A percentile compares a stretch with the other conserved stretches of the same genome.
These are phyloP conservation scores for Tenthredo mesomela DNA, from an alignment of 2,888 invertebrate species.

Conservation along the genomic window DNA sequence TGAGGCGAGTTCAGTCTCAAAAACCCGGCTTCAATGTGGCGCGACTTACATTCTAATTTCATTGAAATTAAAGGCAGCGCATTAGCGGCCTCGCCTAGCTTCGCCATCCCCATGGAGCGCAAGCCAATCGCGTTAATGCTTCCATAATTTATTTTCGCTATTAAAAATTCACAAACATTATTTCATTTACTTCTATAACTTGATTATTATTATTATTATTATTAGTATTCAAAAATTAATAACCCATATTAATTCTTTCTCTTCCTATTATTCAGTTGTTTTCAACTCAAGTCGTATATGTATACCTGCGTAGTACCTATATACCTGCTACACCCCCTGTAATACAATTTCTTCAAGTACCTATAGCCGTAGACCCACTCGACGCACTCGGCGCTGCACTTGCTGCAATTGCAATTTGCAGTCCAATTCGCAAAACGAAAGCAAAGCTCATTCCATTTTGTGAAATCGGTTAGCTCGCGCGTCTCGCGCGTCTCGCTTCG, in stretches of 20 bases:
- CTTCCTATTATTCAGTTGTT: background rate
- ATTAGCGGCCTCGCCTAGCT: conserved; percentile 31
- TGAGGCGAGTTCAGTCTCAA: background rate
- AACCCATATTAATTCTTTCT: background rate
- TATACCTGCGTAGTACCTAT: too few relatives aligned
- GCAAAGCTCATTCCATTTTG: conserved; percentile 29
- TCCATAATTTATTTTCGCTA: background rate
- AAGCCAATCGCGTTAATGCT: conserved; percentile 16
- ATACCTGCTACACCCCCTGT: too few relatives aligned
- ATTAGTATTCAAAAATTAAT: too few relatives aligned
- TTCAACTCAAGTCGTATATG: background rate
- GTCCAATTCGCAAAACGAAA: conserved; percentile 48
- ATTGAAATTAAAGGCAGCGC: conserved; percentile 31
- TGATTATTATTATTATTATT: too few relatives aligned
- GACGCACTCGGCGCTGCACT: background rate
- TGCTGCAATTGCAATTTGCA: conserved; percentile 46
- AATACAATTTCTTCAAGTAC: conserved; percentile 7
- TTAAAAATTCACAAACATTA: too few relatives aligned
- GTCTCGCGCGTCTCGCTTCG: background rate
- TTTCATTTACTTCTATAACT: too few relatives aligned
- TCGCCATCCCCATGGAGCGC: background rate
- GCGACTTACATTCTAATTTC: conserved; percentile 42
- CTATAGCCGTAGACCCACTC: background rate
- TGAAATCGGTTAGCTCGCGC: conserved; percentile 19
- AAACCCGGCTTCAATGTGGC: conserved; percentile 25